Evolutionary conservation across 2,888 invertebrate genomes (phyloP).

Genomic region (Drosophila aldrichi): DNA sequence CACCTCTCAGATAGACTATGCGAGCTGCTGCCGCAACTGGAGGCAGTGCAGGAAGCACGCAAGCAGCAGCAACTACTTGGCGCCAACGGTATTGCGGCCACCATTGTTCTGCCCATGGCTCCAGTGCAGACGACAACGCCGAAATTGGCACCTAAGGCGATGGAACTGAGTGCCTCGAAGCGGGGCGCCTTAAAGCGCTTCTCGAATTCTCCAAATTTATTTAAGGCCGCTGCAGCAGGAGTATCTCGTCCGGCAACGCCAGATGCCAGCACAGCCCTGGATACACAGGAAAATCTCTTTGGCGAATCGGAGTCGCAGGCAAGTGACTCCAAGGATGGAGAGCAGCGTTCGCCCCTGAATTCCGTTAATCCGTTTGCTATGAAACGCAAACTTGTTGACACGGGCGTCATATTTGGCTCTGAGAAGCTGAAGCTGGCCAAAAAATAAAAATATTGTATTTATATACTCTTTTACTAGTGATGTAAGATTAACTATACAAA

Average conservation of each 20-base stretch:
- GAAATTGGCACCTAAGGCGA: slow-evolving; percentile 79
- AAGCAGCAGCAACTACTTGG: slow-evolving; percentile 72
- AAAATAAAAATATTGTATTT: slow-evolving; percentile 49
- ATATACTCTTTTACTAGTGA: slow-evolving; percentile 5
- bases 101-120: slow-evolving; percentile 62
- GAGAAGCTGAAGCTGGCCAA: slow-evolving; percentile 78
- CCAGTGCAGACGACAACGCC: slow-evolving; percentile 36
- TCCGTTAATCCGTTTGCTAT: slow-evolving; percentile 81
- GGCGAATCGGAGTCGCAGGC: slow-evolving; percentile 54
- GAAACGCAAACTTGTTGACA: slow-evolving; percentile 85
- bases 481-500: slow-evolving; percentile 13
- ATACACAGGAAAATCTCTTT: slow-evolving; percentile 74
- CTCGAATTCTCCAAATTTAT: slow-evolving; percentile 74
- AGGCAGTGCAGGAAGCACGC: slow-evolving; percentile 80
- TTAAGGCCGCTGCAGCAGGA: slow-evolving; percentile 68
- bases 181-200: slow-evolving; percentile 87
- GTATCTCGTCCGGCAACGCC: slow-evolving; percentile 53
- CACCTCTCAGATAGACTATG: slow-evolving; percentile 92
- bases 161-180: slow-evolving; percentile 81
- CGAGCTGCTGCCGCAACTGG: slow-evolving; percentile 86
- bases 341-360: slow-evolving; percentile 76
- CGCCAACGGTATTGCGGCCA: slow-evolving; percentile 57
- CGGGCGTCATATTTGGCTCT: slow-evolving; percentile 79
- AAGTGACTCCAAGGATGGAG: slow-evolving; percentile 26
- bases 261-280: slow-evolving; percentile 47